Evolutionary conservation across 2,113 vertebrate genomes (phyloP), one percentile per base, ranked within the genome.

Genomic region (Myiopsitta monachus): DNA sequence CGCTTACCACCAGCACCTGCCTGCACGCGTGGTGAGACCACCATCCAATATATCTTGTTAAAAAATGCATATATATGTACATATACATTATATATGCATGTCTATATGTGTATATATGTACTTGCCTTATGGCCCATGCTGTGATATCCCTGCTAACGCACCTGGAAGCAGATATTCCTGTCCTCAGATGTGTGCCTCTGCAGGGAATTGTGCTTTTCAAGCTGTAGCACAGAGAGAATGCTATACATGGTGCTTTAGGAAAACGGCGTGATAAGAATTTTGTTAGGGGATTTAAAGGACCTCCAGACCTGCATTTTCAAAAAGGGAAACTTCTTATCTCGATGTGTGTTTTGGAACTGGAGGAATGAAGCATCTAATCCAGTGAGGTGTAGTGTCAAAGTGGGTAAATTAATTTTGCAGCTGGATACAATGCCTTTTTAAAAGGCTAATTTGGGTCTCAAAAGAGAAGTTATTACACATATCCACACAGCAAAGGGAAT

Each of bases 251-350:
- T 79, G 94, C 83, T 91, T 62, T 36, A 90, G 89, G 94, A n/a
- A 89, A 94, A 79, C 0, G 1, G 84, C 69, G 49, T 2, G 47
- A 7, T 17, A 79, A 66, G 85, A 72, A 82, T 76, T 90, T 79
- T 41, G 82, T 94, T 51, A 24, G 66, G 55, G 74, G 84, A 87
- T 88, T 89, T 78, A 91, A 92, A 89, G 87, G 84, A 79, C 84
- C 94, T 78, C 83, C 66, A 83, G 52, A 47, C 69, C 89, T 87
- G 74, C 24, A 4, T 72, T 96, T 89, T 68, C 54, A 57, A 59
- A 88, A 84, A 68, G 52, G 57, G 81, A 79, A 85, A 38, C 67
- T 82, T 94, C 87, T 89, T 88, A 77, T 87, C 74, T 91, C 24
- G 0, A 38, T 64, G 70, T 52, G 70, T 89, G 74, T 83, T 96